Percentiles rank a stretch among this genome's conserved stretches.
These are phyloP conservation scores for Cephalopholis sonnerati DNA, from an alignment of 2,113 vertebrate species.

Conservation along the genomic window DNA sequence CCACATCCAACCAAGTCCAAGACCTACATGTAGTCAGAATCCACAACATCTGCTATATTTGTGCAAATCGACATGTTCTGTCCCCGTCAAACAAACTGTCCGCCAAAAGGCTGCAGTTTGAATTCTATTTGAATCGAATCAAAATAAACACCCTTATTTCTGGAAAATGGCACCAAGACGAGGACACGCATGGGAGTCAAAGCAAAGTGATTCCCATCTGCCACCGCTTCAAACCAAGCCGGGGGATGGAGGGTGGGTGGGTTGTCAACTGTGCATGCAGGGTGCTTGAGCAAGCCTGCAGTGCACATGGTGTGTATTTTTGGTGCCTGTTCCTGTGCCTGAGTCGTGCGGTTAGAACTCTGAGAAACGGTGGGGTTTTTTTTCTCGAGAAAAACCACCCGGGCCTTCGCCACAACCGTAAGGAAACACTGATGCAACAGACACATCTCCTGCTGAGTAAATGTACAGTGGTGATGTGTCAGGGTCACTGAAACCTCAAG, in stretches of 20 bases:
- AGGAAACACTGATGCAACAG: conserved; percentile 54
- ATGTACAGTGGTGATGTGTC: conserved; percentile 44
- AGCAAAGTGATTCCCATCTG: conserved; percentile 54
- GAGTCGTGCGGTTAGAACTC: conserved; percentile 32
- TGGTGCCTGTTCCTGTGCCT: conserved; percentile 31
- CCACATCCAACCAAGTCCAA: background rate
- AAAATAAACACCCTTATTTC: background rate
- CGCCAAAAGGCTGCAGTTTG: background rate
- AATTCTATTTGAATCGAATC: background rate
- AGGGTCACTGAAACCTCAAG: conserved; percentile 36
- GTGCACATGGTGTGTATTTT: conserved; percentile 31
- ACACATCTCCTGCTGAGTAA: conserved; percentile 20
- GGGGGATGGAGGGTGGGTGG: background rate
- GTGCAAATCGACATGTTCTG: background rate
- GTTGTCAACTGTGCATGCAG: conserved; percentile 20
- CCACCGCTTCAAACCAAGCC: conserved; percentile 24
- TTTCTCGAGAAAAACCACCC: conserved; percentile 17
- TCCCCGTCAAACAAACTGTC: background rate
- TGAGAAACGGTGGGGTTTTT: conserved; percentile 21
- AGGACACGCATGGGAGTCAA: conserved; percentile 8
- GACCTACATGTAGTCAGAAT: background rate
- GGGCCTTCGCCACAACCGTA: conserved; percentile 2
- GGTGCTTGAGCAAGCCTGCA: conserved; percentile 34
- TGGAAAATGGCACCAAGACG: background rate
- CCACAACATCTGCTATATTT: background rate